These are phyloP conservation scores for Ceratosolen solmsi DNA, from an alignment of 1,140 invertebrate species.

Conservation along the genomic window DNA sequence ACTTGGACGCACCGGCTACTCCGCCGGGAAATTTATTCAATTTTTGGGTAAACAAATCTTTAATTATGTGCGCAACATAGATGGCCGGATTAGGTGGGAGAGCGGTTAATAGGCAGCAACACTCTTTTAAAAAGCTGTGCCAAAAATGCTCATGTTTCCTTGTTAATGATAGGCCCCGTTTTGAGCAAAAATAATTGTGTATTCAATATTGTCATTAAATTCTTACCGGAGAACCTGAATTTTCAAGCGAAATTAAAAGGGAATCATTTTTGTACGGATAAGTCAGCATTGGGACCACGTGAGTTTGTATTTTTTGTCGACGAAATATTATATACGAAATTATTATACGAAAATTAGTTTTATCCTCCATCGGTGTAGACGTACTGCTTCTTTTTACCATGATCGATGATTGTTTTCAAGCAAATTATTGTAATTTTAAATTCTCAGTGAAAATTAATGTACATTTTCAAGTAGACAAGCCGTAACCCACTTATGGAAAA, in stretches of 20 bases:
- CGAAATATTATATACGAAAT: neutral
- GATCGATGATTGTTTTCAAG: slow-evolving; percentile 7
- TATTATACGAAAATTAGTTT: slow-evolving; percentile 13
- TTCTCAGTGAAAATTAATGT: slow-evolving; percentile 15
- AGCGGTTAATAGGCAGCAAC: neutral
- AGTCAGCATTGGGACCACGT: neutral
- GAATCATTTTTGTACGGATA: neutral
- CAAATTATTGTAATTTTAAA: slow-evolving; percentile 21
- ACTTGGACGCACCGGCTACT: neutral
- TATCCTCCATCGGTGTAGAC: neutral
- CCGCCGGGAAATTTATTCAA: slow-evolving; percentile 10
- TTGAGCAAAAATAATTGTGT: neutral
- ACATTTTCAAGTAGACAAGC: neutral
- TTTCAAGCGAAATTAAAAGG: neutral
- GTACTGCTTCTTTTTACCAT: neutral
- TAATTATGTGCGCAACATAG: slow-evolving; percentile 5
- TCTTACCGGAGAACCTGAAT: neutral
- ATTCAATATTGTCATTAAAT: neutral
- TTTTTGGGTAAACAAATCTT: slow-evolving; percentile 31
- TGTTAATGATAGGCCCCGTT: neutral
- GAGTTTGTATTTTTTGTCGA: neutral
- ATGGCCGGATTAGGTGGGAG: neutral
- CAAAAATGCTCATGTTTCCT: neutral
- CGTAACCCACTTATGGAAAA: slow-evolving; percentile 4
- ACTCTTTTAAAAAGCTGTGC: neutral